phyloP scores from a whole-genome alignment of 2,888 invertebrate genomes.

The Pachycephus smyrnensis region DNA sequence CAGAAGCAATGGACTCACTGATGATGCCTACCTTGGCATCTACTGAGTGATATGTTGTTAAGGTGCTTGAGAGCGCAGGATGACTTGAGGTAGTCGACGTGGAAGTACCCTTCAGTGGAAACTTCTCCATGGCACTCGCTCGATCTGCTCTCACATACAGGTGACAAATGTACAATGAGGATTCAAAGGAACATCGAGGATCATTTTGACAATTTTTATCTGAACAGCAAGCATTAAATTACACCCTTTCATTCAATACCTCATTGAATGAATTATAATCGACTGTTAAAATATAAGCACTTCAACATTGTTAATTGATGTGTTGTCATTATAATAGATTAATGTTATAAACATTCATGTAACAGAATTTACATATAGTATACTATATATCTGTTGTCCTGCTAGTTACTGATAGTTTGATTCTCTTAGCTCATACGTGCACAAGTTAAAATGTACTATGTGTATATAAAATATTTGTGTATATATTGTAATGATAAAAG shows the following conservation, averaged over 20 bases:
- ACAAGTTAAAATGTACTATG: neutral
- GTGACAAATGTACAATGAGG: neutral
- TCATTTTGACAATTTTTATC: neutral
- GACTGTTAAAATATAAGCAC: neutral
- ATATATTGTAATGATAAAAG: neutral
- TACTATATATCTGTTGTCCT: too few species aligned
- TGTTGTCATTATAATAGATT: neutral
- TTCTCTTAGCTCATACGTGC: too few species aligned
- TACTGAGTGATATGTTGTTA: slow-evolving; percentile 62
- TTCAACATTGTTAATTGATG: neutral
- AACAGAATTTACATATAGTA: neutral
- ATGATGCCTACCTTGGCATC: slow-evolving; percentile 62
- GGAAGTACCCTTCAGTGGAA: slow-evolving; percentile 73
- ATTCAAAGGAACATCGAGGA: neutral
- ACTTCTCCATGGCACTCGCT: slow-evolving; percentile 75
- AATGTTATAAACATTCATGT: neutral
- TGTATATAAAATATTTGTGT: neutral
- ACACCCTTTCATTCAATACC: neutral
- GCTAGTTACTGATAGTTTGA: too few species aligned
- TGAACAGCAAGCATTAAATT: neutral
- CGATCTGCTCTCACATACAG: slow-evolving; percentile 43
- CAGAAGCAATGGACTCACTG: slow-evolving; percentile 2
- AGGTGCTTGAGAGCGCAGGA: slow-evolving; percentile 53
- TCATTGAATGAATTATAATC: neutral
- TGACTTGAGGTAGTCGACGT: slow-evolving; percentile 51